Percentiles rank a stretch among this genome's conserved stretches.
These are phyloP conservation scores for Drosophila silvestris DNA, from an alignment of 2,888 invertebrate genomes.

Conservation along the genomic window DNA sequence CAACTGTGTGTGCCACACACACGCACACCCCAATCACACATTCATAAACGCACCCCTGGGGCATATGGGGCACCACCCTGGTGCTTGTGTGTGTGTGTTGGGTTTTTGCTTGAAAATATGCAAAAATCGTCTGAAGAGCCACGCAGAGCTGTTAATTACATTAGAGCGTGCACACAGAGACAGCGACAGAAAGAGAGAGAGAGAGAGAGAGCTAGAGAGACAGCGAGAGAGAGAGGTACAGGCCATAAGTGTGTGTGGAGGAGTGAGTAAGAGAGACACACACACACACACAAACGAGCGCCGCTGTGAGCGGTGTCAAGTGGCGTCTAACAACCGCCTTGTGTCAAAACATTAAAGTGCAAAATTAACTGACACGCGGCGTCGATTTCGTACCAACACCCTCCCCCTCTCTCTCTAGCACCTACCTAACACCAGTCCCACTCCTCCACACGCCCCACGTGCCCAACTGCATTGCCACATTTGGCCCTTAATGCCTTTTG, in stretches of 20 bases:
- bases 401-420: not conserved
- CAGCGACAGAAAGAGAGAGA: not conserved
- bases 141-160: constrained; percentile 64
- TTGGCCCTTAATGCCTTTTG: constrained; percentile 8
- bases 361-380: constrained; percentile 68
- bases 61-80: constrained; percentile 27
- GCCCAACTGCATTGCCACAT: constrained; percentile 10
- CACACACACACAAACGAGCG: constrained; percentile 1
- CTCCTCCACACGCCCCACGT: no score
- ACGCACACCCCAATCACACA: constrained; percentile 41
- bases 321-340: constrained; percentile 66
- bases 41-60: constrained; percentile 57
- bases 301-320: constrained; percentile 34
- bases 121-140: constrained; percentile 63
- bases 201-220: not conserved
- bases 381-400: constrained; percentile 51
- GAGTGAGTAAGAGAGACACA: not conserved
- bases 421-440: not conserved
- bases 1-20: constrained; percentile 28
- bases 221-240: not conserved
- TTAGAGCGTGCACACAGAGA: constrained; percentile 48
- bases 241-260: not conserved
- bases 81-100: constrained; percentile 16
- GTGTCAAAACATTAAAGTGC: constrained; percentile 71
- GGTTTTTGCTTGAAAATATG: constrained; percentile 49